Evolutionary conservation across 2,888 invertebrate species (phyloP).

Genomic region (Amphimallon solstitiale): DNA sequence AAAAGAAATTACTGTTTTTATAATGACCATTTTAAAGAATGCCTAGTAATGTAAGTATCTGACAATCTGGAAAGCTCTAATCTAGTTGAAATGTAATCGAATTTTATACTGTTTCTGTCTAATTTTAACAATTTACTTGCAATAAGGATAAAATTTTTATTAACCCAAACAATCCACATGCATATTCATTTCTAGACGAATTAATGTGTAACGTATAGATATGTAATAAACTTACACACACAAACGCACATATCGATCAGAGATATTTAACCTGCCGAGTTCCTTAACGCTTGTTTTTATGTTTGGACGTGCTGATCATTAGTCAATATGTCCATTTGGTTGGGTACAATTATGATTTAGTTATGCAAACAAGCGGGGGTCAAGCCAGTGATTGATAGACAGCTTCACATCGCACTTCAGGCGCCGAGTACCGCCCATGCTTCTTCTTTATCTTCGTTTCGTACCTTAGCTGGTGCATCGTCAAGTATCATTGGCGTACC

Average conservation of each 20-base stretch:
- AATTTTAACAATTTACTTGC: no score
- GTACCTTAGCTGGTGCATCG: slow-evolving; percentile 1
- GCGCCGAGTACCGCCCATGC: slow-evolving; percentile 51
- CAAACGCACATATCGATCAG: slow-evolving; percentile 35
- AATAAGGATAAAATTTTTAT: background rate
- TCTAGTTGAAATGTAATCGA: no score
- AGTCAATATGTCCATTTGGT: slow-evolving; percentile 62
- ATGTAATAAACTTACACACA: slow-evolving; percentile 9
- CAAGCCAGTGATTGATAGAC: slow-evolving; percentile 60
- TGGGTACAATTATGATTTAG: slow-evolving; percentile 64
- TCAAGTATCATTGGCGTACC: slow-evolving; percentile 18
- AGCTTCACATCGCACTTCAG: slow-evolving; percentile 58
- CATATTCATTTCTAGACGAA: background rate
- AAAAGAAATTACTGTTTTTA: no score
- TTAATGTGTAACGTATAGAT: slow-evolving; percentile 16
- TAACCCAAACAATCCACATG: no score
- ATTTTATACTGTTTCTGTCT: no score
- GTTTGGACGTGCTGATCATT: slow-evolving; percentile 58
- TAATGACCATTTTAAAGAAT: no score
- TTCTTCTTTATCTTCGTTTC: slow-evolving; percentile 30
- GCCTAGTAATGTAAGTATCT: no score
- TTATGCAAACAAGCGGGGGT: slow-evolving; percentile 64
- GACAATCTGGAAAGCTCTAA: no score
- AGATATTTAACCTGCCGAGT: slow-evolving; percentile 42
- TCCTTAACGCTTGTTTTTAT: slow-evolving; percentile 51